Evolutionary conservation across 1,140 invertebrate species (phyloP).

Genomic region (Drosophila ironensis): DNA sequence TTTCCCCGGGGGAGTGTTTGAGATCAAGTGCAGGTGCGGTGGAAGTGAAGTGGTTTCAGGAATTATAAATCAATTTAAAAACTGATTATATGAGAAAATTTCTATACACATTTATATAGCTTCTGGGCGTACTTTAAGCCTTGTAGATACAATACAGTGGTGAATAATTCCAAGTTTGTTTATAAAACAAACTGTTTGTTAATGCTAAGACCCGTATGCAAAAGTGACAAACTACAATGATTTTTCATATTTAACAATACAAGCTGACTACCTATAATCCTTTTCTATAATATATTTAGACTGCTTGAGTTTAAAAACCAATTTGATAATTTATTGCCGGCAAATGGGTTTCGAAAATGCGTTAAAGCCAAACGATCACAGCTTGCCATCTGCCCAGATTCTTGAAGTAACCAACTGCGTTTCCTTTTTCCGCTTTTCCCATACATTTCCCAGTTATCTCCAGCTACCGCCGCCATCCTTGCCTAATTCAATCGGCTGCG

Average conservation of each 20-base stretch:
- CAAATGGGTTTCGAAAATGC: not conserved
- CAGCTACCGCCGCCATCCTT: conserved; percentile 21
- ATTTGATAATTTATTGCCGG: not conserved
- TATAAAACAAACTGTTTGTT: too few species aligned
- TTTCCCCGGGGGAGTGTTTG: conserved; percentile 20
- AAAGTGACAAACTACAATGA: too few species aligned
- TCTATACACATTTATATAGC: too few species aligned
- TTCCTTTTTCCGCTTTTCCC: not conserved
- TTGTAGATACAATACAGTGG: too few species aligned
- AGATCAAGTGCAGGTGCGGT: not conserved
- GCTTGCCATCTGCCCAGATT: not conserved
- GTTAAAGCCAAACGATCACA: not conserved
- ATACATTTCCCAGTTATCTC: conserved; percentile 5
- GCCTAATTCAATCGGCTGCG: conserved; percentile 75
- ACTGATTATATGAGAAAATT: too few species aligned
- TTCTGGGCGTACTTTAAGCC: too few species aligned
- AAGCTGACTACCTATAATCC: too few species aligned
- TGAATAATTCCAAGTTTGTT: too few species aligned
- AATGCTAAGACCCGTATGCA: too few species aligned
- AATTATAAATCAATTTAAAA: too few species aligned
- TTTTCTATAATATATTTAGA: not conserved
- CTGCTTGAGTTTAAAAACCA: not conserved
- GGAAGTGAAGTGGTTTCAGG: too few species aligned
- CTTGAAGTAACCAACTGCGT: not conserved
- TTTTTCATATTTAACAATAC: too few species aligned